A percentile compares a stretch with the other conserved stretches of the same genome.
Evolutionary conservation across 1,140 invertebrate genomes (phyloP).

Genomic region (Drosophila lowei): DNA sequence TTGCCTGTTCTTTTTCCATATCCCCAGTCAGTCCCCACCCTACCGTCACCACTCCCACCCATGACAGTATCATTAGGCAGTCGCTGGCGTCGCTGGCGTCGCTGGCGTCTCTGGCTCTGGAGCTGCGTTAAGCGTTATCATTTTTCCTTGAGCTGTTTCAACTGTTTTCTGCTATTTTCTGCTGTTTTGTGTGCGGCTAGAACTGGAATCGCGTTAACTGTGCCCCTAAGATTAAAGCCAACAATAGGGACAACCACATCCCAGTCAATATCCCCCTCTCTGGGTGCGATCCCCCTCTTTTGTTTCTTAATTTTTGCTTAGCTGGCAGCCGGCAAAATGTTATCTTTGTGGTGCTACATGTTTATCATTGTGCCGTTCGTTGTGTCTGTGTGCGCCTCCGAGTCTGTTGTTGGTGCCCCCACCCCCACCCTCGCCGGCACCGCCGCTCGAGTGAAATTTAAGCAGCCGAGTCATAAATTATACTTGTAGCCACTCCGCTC

Average conservation of each 20-base stretch:
- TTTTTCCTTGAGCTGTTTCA: slow-evolving; percentile 74
- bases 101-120: slow-evolving; percentile 1
- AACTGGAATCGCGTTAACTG: slow-evolving; percentile 68
- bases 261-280: slow-evolving; percentile 36
- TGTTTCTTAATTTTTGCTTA: slow-evolving; percentile 63
- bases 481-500: slow-evolving; percentile 47
- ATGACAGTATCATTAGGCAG: slow-evolving; percentile 77
- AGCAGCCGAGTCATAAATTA: slow-evolving; percentile 69
- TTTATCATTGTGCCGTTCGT: slow-evolving; percentile 61
- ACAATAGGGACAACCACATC: slow-evolving; percentile 46
- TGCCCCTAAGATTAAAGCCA: slow-evolving; percentile 62
- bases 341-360: slow-evolving; percentile 48
- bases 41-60: not conserved
- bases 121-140: slow-evolving; percentile 72
- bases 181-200: slow-evolving; percentile 23
- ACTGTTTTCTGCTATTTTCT: slow-evolving; percentile 17
- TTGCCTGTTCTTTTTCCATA: slow-evolving; percentile 16
- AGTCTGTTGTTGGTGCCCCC: slow-evolving; percentile 14
- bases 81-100: slow-evolving; percentile 38
- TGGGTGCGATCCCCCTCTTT: not conserved
- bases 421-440: too few species aligned
- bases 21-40: slow-evolving; percentile 25
- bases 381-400: slow-evolving; percentile 15
- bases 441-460: slow-evolving; percentile 61
- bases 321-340: slow-evolving; percentile 61